Percentiles rank a stretch among this genome's conserved stretches.
These are phyloP conservation scores for Phalera bucephala DNA, from an alignment of 2,888 invertebrate genomes.

Conservation along the genomic window DNA sequence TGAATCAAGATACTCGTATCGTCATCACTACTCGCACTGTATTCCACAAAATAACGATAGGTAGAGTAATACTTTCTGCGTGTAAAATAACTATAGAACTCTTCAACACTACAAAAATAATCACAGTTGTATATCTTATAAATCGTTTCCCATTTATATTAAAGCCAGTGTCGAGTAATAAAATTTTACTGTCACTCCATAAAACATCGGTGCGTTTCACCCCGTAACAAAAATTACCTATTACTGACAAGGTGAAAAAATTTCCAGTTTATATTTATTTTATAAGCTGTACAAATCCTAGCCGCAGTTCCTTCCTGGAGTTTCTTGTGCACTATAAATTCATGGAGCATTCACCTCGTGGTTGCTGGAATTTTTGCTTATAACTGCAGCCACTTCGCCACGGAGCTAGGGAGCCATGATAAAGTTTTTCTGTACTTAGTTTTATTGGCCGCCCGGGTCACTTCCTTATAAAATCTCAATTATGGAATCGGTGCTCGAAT, in stretches of 20 bases:
- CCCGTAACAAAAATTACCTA: slow-evolving; percentile 21
- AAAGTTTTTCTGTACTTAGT: slow-evolving; percentile 45
- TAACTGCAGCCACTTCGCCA: slow-evolving; percentile 25
- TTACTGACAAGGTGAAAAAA: slow-evolving; percentile 31
- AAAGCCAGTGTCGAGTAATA: background rate
- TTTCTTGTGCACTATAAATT: slow-evolving; percentile 54
- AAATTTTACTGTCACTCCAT: slow-evolving; percentile 4
- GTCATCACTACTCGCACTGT: too few relatives aligned
- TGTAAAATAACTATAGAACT: too few relatives aligned
- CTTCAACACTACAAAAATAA: too few relatives aligned
- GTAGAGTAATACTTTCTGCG: too few relatives aligned
- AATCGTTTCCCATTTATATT: background rate
- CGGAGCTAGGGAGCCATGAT: slow-evolving; percentile 26
- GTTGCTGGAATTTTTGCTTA: slow-evolving; percentile 42
- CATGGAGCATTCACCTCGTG: slow-evolving; percentile 34
- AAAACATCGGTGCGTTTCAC: background rate
- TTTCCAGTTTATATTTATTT: slow-evolving; percentile 37
- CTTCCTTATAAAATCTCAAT: slow-evolving; percentile 19
- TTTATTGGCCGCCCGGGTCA: slow-evolving; percentile 33
- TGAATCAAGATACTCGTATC: too few relatives aligned
- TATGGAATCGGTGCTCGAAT: slow-evolving; percentile 10
- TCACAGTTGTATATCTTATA: too few relatives aligned
- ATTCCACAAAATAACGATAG: too few relatives aligned
- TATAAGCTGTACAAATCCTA: slow-evolving; percentile 38
- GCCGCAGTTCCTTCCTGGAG: slow-evolving; percentile 45